Conservation (phyloP, 2,797 vertebrate species). For the Carapus acus region DNA sequence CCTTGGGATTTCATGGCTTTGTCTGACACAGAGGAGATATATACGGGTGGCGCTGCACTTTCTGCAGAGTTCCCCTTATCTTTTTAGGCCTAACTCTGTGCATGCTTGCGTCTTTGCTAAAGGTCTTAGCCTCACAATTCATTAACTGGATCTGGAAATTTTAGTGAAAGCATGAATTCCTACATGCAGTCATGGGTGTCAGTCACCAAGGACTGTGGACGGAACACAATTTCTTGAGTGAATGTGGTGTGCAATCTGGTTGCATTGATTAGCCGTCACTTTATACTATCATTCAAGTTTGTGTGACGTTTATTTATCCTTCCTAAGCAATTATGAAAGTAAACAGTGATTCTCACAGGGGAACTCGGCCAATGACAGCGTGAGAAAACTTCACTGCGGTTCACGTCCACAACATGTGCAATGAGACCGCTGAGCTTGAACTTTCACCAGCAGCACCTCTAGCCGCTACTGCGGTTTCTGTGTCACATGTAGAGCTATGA, state of each 20-base stretch:
- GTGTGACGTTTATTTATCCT: no score
- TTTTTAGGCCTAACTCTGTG: constrained; percentile 7
- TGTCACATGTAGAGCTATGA: constrained; percentile 13
- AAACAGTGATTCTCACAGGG: not conserved
- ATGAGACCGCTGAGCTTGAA: not conserved
- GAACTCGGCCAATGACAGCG: not conserved
- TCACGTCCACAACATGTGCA: not conserved
- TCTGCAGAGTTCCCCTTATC: constrained; percentile 36
- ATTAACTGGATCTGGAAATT: not conserved
- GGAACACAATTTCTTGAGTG: no score
- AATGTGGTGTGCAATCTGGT: no score
- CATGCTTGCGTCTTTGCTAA: constrained; percentile 16
- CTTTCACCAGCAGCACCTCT: constrained; percentile 1
- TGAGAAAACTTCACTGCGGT: not conserved
- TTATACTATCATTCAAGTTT: not conserved
- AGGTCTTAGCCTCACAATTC: constrained; percentile 15
- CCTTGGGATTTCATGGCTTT: constrained; percentile 43
- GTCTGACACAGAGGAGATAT: constrained; percentile 23
- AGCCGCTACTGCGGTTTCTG: not conserved
- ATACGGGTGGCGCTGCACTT: constrained; percentile 29
- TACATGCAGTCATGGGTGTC: not conserved
- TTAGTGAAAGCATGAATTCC: not conserved
- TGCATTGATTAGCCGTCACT: no score
- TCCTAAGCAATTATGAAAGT: no score
- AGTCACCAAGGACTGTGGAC: not conserved